Evolutionary conservation across 2,888 invertebrate genomes (phyloP).

Genomic region (Melinopterus prodromus): DNA sequence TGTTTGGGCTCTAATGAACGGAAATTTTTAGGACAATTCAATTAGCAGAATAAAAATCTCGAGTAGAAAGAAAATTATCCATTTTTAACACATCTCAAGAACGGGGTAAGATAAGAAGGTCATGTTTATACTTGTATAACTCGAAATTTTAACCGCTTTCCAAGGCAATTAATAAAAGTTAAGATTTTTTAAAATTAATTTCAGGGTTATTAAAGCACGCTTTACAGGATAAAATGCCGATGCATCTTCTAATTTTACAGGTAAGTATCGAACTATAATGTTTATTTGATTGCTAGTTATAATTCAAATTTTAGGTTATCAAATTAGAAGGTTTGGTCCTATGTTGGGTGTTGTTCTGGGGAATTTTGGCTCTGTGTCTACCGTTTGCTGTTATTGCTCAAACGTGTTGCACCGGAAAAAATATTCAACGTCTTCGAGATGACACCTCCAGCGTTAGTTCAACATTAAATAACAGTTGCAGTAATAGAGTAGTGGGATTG

Average conservation of each 20-base stretch:
- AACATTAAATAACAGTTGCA: conserved; percentile 41
- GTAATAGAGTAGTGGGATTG: conserved; percentile 40
- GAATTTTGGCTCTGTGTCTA: conserved; percentile 49
- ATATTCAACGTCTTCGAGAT: conserved; percentile 48
- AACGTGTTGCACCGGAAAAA: conserved; percentile 48
- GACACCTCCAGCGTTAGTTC: conserved; percentile 47
- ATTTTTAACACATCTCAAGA: neutral
- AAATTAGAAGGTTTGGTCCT: conserved; percentile 51
- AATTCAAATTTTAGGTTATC: conserved; percentile 47
- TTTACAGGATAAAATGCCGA: neutral
- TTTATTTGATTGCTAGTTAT: neutral
- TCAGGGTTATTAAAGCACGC: neutral
- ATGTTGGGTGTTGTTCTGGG: conserved; percentile 53
- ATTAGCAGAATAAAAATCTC: neutral
- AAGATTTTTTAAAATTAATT: neutral
- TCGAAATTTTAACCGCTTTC: conserved; percentile 27
- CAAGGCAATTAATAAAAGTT: conserved; percentile 23
- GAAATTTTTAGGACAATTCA: neutral
- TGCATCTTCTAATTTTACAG: conserved; percentile 29
- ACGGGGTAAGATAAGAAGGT: neutral
- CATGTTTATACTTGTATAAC: conserved; percentile 24
- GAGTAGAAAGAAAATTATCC: no score
- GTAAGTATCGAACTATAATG: conserved; percentile 13
- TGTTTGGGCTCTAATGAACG: neutral
- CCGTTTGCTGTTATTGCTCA: conserved; percentile 44